These are phyloP conservation scores for Silurus meridionalis DNA, from an alignment of 2,113 vertebrate species.

Conservation along the genomic window DNA sequence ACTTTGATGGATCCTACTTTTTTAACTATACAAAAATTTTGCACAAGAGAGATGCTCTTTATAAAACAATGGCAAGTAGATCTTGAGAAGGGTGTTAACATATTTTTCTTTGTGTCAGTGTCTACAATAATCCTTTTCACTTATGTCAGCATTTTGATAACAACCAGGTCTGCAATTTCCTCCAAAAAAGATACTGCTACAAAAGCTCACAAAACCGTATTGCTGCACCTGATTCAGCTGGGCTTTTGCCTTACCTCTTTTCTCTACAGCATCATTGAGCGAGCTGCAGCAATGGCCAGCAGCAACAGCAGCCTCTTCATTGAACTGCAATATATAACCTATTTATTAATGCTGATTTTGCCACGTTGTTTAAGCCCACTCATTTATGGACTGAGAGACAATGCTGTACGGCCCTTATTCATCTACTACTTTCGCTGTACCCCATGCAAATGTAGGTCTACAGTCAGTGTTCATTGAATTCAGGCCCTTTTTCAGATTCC, in stretches of 20 bases:
- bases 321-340: neutral
- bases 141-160: conserved; percentile 37
- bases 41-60: conserved; percentile 25
- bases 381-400: conserved; percentile 55
- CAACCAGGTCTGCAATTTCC: conserved; percentile 27
- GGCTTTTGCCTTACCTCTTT: neutral
- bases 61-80: conserved; percentile 35
- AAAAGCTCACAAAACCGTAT: neutral
- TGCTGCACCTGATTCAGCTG: conserved; percentile 3
- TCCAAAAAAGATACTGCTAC: neutral
- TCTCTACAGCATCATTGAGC: neutral
- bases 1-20: neutral
- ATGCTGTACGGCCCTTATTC: conserved; percentile 33
- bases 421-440: conserved; percentile 25
- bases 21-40: conserved; percentile 13
- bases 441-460: conserved; percentile 18
- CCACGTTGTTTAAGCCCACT: conserved; percentile 33
- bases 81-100: conserved; percentile 13
- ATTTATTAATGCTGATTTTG: neutral
- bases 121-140: conserved; percentile 36
- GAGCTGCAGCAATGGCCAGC: neutral
- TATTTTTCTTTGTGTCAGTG: conserved; percentile 33
- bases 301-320: neutral
- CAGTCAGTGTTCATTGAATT: conserved; percentile 20
- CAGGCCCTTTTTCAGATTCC: neutral